These are phyloP conservation scores for Artibeus lituratus DNA, from an alignment of 2,797 vertebrate genomes.

Conservation along the genomic window DNA sequence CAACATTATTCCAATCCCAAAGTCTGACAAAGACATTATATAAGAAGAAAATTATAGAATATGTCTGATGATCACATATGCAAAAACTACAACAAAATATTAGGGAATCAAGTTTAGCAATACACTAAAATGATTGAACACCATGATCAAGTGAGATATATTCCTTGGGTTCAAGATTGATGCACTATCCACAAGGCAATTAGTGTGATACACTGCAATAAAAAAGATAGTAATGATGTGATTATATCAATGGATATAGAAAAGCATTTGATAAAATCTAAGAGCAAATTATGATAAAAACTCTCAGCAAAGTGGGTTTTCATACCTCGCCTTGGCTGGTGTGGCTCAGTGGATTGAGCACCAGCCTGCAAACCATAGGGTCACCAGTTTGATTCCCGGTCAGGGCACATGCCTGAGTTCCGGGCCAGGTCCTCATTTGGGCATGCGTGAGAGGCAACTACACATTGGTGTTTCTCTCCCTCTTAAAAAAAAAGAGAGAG, in stretches of 20 bases:
- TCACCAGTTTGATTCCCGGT: no score
- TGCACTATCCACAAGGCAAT: not conserved
- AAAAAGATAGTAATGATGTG: not conserved
- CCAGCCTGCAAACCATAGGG: no score
- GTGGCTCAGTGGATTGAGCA: no score
- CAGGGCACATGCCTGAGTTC: no score
- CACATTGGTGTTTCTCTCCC: no score
- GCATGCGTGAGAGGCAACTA: no score
- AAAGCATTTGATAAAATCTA: not conserved
- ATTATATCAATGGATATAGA: not conserved
- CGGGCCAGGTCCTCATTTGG: no score
- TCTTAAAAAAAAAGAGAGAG: no score
- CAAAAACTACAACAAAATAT: not conserved
- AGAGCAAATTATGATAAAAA: not conserved
- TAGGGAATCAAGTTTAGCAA: not conserved
- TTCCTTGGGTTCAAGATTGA: not conserved
- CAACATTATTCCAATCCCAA: not conserved
- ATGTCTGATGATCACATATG: not conserved
- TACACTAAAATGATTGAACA: not conserved
- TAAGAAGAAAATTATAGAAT: not conserved
- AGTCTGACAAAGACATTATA: not conserved
- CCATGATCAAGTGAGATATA: not conserved
- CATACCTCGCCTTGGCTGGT: not conserved
- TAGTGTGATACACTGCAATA: not conserved
- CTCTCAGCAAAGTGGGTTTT: not conserved